Evolutionary conservation across 2,888 invertebrate genomes (phyloP).

Genomic region (Temnothorax rugatulus): DNA sequence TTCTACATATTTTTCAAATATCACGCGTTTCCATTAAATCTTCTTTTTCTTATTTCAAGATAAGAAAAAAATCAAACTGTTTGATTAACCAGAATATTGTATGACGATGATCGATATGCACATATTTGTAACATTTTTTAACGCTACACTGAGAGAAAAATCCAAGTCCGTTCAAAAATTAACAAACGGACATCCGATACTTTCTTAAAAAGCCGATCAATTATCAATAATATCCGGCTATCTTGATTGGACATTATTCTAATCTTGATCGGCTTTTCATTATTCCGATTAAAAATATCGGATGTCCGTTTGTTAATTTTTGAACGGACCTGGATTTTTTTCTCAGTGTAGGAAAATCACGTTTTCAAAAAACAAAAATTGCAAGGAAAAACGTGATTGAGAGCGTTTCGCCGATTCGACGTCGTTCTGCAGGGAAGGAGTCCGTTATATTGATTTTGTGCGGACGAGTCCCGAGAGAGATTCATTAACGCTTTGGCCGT

Average conservation of each 20-base stretch:
- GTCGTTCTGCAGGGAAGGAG: conserved; percentile 1
- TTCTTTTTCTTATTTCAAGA: not conserved
- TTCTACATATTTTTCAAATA: not conserved
- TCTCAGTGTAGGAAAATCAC: not conserved
- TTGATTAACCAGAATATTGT: not conserved
- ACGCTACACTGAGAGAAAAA: too few species aligned
- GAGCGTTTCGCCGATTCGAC: not conserved
- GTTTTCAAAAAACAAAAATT: not conserved
- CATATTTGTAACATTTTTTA: not conserved
- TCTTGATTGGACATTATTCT: too few species aligned
- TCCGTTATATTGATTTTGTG: conserved; percentile 68
- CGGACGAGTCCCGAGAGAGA: conserved; percentile 74
- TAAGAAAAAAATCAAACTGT: not conserved
- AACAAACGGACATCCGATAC: too few species aligned
- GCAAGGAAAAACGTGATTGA: not conserved
- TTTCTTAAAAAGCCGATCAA: too few species aligned
- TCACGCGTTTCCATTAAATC: not conserved
- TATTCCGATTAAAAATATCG: too few species aligned
- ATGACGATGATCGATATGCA: not conserved
- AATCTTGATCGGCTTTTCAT: too few species aligned
- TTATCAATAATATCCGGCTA: too few species aligned
- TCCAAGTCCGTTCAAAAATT: too few species aligned
- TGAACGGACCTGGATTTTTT: too few species aligned
- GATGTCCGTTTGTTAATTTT: too few species aligned
- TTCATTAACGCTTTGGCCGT: conserved; percentile 77